Percentiles rank a stretch among this genome's conserved stretches.
Conservation (phyloP, 2,888 invertebrate species). For the Keiferia lycopersicella region DNA sequence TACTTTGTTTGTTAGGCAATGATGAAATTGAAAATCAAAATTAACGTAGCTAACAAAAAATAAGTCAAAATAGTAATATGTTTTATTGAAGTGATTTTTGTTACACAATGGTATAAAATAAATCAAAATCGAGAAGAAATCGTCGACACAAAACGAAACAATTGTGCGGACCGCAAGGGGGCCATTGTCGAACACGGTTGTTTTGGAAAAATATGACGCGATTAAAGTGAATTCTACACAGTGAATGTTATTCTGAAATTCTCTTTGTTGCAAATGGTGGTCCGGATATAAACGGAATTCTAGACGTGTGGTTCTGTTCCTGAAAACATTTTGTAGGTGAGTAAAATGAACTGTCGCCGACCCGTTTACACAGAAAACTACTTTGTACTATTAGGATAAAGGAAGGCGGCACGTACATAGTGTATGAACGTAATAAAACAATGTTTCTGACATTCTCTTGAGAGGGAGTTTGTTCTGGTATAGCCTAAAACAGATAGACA, state of each 20-base stretch:
- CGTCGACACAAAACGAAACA: conserved; percentile 13
- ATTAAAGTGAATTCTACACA: conserved; percentile 47
- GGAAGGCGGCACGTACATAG: neutral
- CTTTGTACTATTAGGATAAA: neutral
- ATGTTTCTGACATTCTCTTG: neutral
- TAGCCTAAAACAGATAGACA: too few relatives aligned
- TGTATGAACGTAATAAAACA: neutral
- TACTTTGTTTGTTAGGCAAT: too few relatives aligned
- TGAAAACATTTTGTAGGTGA: conserved; percentile 17
- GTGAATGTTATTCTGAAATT: conserved; percentile 25
- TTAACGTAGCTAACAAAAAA: too few relatives aligned
- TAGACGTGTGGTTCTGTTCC: conserved; percentile 12
- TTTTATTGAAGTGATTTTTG: too few relatives aligned
- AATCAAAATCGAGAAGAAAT: conserved; percentile 35
- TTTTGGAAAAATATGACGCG: conserved; percentile 57
- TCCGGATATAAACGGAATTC: conserved; percentile 13
- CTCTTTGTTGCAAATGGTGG: conserved; percentile 16
- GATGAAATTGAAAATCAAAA: too few relatives aligned
- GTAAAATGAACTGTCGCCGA: conserved; percentile 16
- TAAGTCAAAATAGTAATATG: too few relatives aligned
- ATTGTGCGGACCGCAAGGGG: conserved; percentile 45
- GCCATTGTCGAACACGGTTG: conserved; percentile 42
- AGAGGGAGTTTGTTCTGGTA: too few relatives aligned
- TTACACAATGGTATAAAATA: neutral
- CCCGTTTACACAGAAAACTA: conserved; percentile 3